Evolutionary conservation across 2,113 vertebrate genomes (phyloP).

Genomic region (Vulpes lagopus): DNA sequence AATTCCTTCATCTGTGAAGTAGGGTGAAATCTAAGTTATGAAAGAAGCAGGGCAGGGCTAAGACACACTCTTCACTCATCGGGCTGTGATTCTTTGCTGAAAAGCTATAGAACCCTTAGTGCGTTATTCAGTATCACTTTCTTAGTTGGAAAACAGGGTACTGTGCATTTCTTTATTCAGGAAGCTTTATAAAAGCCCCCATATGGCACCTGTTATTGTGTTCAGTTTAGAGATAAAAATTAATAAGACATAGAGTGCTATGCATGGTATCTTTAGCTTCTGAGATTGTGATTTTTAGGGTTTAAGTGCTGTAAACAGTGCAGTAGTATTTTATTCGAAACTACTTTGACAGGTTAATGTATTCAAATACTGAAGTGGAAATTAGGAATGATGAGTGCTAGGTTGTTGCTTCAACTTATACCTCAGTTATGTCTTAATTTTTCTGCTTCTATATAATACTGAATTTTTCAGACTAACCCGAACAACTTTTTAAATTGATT

Average conservation of each 20-base stretch:
- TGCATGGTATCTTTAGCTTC: not conserved
- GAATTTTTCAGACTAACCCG: conserved; percentile 25
- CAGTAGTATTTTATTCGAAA: conserved; percentile 8
- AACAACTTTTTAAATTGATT: conserved; percentile 8
- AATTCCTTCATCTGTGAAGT: not conserved
- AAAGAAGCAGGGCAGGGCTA: not conserved
- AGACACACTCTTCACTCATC: not conserved
- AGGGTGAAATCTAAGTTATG: not conserved
- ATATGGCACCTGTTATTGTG: not conserved
- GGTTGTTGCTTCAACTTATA: conserved; percentile 25
- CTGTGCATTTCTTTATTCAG: not conserved
- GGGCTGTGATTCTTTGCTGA: not conserved
- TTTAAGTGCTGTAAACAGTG: not conserved
- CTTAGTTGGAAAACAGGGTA: not conserved
- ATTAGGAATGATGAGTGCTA: not conserved
- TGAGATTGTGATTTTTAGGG: not conserved
- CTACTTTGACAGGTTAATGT: not conserved
- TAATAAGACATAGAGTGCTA: not conserved
- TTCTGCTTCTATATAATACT: not conserved
- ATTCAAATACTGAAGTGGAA: conserved; percentile 12
- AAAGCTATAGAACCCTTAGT: not conserved
- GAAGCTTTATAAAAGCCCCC: not conserved
- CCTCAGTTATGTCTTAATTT: conserved; percentile 20
- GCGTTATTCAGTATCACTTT: not conserved
- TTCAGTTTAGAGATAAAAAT: conserved; percentile 13